Base-by-base conservation (phyloP, 1,140 invertebrate species). In the Heliconius nattereri region DNA sequence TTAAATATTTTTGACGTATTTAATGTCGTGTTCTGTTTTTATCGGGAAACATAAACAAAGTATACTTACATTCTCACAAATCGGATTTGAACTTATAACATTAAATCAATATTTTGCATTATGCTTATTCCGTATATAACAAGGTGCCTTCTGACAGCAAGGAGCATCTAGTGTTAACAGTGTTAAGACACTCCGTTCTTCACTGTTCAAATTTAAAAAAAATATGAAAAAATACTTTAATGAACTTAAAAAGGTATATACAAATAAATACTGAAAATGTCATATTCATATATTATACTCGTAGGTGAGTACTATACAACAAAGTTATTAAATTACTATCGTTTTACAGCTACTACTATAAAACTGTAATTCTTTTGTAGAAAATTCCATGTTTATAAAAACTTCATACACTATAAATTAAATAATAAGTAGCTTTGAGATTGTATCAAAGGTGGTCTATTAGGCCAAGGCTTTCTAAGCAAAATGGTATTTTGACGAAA, bases 391-490 rank as follows among this genome's bases (percentile, higher is more conserved):
- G 8, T 66, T 66, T 66, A 66, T 66, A 23, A 66, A 26, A 57
- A 57, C 23, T 57, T 26, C 60, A 29, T 66, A 66, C 9, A 23
- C 26, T 66, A 66, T 26, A 66, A 66, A 66, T 66, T 66, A 66
- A 66, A 66, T 66, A 66, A 26, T 26, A 66, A 66, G 23, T 26
- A 26, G 23, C 23, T 26, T 7, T 66, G 9, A 26, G 60, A 66
- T 66, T 66, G 26, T 66, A 66, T 66, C 60, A 66, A 23, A 57
- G 54, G 60, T 26, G 60, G 60, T 66, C 60, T 66, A 66, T 26
- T 66, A 29, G 60, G 60, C 60, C 60, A 66, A 66, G 60, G 60
- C n/a, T 66, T 66, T 66, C 3, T 66, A 6, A 26, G 23, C 57
- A 1, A 66, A 66, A 26, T 66, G n/a, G 23, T 66, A 66, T 66